A percentile compares a stretch with the other conserved stretches of the same genome.
phyloP scores from a whole-genome alignment of 2,888 invertebrate genomes.

The Drosophila mulleri region DNA sequence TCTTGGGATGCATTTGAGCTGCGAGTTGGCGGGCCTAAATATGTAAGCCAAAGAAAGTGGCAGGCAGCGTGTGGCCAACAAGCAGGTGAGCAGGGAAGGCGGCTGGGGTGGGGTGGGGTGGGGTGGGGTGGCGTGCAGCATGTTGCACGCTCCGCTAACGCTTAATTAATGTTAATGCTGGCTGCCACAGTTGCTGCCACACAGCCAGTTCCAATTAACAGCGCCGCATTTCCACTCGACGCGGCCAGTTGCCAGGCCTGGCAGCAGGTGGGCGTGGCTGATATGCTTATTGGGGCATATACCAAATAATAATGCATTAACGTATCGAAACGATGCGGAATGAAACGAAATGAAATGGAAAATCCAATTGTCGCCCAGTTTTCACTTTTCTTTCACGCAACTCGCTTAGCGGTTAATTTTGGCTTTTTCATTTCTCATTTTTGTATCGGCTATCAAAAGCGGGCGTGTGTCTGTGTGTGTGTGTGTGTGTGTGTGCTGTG shows the following conservation, averaged over 20 bases:
- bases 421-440: not conserved
- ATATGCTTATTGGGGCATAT: constrained; percentile 17
- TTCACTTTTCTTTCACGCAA: constrained; percentile 70
- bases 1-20: constrained; percentile 52
- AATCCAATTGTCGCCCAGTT: constrained; percentile 67
- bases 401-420: constrained; percentile 12
- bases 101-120: too few species aligned
- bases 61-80: constrained; percentile 18
- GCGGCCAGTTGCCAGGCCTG: not conserved
- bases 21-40: constrained; percentile 27
- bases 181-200: constrained; percentile 6
- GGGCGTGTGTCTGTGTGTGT: not conserved
- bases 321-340: constrained; percentile 26
- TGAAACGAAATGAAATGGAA: constrained; percentile 51
- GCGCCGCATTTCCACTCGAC: constrained; percentile 37
- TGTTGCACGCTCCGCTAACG: constrained; percentile 74
- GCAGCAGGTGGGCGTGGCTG: constrained; percentile 3
- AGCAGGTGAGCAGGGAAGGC: too few species aligned
- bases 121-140: constrained; percentile 37
- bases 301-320: constrained; percentile 49
- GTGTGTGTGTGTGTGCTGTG: not conserved
- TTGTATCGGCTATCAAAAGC: constrained; percentile 10
- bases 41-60: constrained; percentile 72
- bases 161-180: constrained; percentile 74
- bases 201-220: constrained; percentile 61